phyloP scores from a whole-genome alignment of 2,113 vertebrate genomes.

The Panurus biarmicus region DNA sequence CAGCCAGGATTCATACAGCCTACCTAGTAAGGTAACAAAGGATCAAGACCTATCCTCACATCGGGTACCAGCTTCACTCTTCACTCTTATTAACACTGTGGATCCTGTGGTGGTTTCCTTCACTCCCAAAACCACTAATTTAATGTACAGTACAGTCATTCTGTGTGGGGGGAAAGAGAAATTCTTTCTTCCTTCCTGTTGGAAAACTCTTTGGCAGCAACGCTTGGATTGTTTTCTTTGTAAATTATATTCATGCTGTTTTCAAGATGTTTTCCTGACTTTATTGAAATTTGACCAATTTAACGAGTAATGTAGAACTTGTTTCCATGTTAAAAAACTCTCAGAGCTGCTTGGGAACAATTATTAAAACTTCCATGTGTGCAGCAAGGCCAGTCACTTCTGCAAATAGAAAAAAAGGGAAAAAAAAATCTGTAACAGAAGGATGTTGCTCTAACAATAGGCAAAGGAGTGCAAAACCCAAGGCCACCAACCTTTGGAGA shows the following conservation, averaged over 20 bases:
- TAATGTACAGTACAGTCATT: slow-evolving; percentile 71
- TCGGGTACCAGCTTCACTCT: not conserved
- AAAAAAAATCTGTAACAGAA: slow-evolving; percentile 27
- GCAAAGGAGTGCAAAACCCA: slow-evolving; percentile 21
- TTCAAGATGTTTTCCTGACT: slow-evolving; percentile 81
- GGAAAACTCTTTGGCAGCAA: slow-evolving; percentile 80
- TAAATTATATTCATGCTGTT: slow-evolving; percentile 82
- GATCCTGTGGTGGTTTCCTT: slow-evolving; percentile 64
- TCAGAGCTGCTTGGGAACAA: slow-evolving; percentile 75
- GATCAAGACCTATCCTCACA: slow-evolving; percentile 7
- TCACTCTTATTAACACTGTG: not conserved
- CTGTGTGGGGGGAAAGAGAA: slow-evolving; percentile 70
- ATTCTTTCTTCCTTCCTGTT: slow-evolving; percentile 79
- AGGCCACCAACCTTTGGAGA: slow-evolving; percentile 25
- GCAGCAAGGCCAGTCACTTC: slow-evolving; percentile 64
- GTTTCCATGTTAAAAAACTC: slow-evolving; percentile 76
- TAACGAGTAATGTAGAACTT: slow-evolving; percentile 80
- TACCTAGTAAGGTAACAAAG: not conserved
- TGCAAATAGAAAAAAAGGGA: not conserved
- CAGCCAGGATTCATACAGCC: not conserved
- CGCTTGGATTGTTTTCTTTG: slow-evolving; percentile 82
- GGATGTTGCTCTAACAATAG: slow-evolving; percentile 56
- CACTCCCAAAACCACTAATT: slow-evolving; percentile 70
- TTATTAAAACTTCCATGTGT: slow-evolving; percentile 77
- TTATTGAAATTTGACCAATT: slow-evolving; percentile 79